Base-by-base conservation (phyloP, 2,888 invertebrate species). In the Melolontha melolontha region DNA sequence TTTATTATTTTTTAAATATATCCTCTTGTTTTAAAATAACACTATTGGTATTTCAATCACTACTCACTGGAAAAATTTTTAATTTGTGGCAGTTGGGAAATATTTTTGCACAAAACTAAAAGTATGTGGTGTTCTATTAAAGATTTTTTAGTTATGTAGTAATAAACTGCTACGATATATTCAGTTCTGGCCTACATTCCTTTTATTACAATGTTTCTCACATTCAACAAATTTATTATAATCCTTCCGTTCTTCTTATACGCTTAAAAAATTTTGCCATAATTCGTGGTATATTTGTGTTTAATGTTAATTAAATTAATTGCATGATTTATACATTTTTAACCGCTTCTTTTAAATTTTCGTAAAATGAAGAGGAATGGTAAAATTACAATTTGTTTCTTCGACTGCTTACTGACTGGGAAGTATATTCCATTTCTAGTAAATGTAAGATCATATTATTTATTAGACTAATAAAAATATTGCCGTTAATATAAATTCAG, bases 151-250 rank as follows among this genome's bases (percentile, higher is more conserved):
- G 52, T 66, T 63, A 66, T 64, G 41, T 66, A 68, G 54, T 64
- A 66, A 52, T 68, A 70, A 74, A 72, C 73, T 73, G 73, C 73
- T 74, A 73, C 73, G 69, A 71, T 69, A 51, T 70, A 65, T 77
- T 78, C 80, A 79, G 79, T 80, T 79, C 78, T 74, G 29, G 72
- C 75, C 80, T 81, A 80, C 79, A 75, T 78, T 79, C 79, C 81
- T 79, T 79, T 78, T 78, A 80, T 82, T 82, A 82, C 80, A 78
- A 22, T 2, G 78, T 79, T 81, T 81, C 80, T 79, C 81, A 81
- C 80, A 80, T 80, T 79, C 78, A 82, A 82, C 80, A 80, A 80
- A 79, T 76, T 79, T 77, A 75, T 72, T 75, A 74, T 77, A 74
- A 74, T 42, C 59, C 22, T 27, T 59, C 22, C 12, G 42, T 42